Evolutionary conservation across 2,113 vertebrate genomes (phyloP), one percentile per base, ranked within the genome.

Genomic region (Sceloporus undulatus): DNA sequence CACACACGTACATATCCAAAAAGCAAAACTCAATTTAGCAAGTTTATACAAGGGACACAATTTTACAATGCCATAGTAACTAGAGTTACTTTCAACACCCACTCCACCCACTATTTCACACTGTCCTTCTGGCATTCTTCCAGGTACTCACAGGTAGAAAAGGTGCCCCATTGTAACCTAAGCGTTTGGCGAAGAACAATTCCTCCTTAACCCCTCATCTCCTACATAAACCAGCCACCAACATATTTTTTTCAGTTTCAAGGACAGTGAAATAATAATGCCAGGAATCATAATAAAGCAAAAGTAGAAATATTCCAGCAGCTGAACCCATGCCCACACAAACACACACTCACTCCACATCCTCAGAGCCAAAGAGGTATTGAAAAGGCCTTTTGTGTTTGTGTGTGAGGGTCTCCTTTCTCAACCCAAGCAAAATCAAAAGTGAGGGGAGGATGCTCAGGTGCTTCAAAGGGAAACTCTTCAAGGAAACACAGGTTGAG

Each of bases 91-190:
- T 79, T 79, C 2, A 42, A 79, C 25, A 27, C 19, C 9, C 83
- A 29, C 42, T 16, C 9, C 83, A 29, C 42, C 59, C 74, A 77
- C 2, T 48, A 88, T 52, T 13, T 84, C 23, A n/a, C 6, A 1
- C 23, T 0, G 0, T 9, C 74, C 40, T 84, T n/a, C 14, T 56
- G 52, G 16, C 66, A 87, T n/a, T 29, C n/a, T 21, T 4, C 29
- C 18, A 75, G 79, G 42, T 27, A 54, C 48, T 48, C 48, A 48
- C 48, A 34, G 34, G 34, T 40, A 79, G 87, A 59, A 84, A 74
- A 48, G 7, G 38, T 0, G 25, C n/a, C 14, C 8, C 0, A 34
- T 56, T 59, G 84, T 0, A 0, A 52, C 73, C 59, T 0, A 9
- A 65, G 21, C 40, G 10, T 75, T 79, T 85, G 66, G 79, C 75